Conservation (phyloP, 2,888 invertebrate genomes). For the Phymatocera aterrima region DNA sequence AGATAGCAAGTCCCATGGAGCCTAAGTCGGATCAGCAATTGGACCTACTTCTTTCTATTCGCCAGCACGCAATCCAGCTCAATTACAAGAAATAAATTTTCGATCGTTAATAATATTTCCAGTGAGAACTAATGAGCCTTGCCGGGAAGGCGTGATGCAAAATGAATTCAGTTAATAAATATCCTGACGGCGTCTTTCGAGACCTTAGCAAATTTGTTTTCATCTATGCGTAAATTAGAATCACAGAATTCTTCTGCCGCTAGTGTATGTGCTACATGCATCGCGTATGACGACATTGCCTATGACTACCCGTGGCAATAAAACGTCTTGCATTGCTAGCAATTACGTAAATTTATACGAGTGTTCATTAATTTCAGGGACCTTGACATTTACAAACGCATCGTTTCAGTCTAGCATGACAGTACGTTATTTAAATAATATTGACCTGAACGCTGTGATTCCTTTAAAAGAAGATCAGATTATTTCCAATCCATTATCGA, state of each 20-base stretch:
- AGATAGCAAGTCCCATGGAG: no score
- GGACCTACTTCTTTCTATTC: background rate
- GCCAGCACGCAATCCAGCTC: background rate
- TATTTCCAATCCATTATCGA: constrained; percentile 69
- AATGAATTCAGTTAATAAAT: background rate
- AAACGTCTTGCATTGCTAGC: background rate
- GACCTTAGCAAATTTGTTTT: background rate
- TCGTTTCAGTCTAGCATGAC: constrained; percentile 72
- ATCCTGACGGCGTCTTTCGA: background rate
- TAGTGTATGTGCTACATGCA: no score
- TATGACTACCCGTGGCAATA: background rate
- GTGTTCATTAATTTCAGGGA: constrained; percentile 66
- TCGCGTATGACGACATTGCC: background rate
- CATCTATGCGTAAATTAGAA: background rate
- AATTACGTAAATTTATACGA: no score
- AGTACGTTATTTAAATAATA: constrained; percentile 74
- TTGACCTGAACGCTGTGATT: constrained; percentile 74
- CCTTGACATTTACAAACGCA: constrained; percentile 72
- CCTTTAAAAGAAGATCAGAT: constrained; percentile 75
- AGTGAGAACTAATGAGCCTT: background rate
- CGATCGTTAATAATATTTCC: background rate
- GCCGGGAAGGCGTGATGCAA: background rate
- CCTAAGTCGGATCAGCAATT: background rate
- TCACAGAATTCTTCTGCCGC: background rate
- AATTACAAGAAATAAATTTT: background rate